Conservation (phyloP, 2,113 vertebrate genomes). For the Climacteris rufus region DNA sequence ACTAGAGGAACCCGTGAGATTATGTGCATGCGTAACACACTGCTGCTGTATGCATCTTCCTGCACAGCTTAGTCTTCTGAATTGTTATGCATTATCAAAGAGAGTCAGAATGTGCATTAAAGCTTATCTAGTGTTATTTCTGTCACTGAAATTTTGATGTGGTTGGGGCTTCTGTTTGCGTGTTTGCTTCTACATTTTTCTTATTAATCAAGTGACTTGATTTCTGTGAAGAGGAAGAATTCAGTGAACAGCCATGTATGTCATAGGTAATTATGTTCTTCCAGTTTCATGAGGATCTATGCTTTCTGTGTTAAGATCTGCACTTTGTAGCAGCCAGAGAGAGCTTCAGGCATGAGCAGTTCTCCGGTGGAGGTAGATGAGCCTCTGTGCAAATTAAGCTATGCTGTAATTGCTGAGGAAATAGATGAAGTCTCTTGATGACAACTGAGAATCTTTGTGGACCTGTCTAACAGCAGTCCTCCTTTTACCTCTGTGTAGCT, state of each 20-base stretch:
- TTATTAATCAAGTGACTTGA: not conserved
- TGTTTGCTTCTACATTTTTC: conserved; percentile 1
- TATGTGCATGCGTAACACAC: conserved; percentile 19
- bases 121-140: conserved; percentile 4
- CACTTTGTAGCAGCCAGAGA: not conserved
- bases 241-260: not conserved
- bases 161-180: not conserved
- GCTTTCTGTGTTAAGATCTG: not conserved
- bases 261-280: not conserved
- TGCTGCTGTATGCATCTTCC: conserved; percentile 23
- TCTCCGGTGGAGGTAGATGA: not conserved
- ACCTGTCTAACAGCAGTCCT: not conserved
- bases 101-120: not conserved
- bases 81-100: not conserved
- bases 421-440: not conserved
- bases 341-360: not conserved
- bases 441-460: not conserved
- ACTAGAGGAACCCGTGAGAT: not conserved
- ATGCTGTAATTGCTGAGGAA: not conserved
- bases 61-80: conserved; percentile 8
- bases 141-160: not conserved
- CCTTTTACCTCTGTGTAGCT: not conserved
- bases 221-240: not conserved
- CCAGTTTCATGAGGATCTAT: not conserved
- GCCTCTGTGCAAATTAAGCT: not conserved